A percentile compares a stretch with the other conserved stretches of the same genome.
Evolutionary conservation across 2,113 vertebrate genomes (phyloP).

Genomic region (Coregonus clupeaformis): DNA sequence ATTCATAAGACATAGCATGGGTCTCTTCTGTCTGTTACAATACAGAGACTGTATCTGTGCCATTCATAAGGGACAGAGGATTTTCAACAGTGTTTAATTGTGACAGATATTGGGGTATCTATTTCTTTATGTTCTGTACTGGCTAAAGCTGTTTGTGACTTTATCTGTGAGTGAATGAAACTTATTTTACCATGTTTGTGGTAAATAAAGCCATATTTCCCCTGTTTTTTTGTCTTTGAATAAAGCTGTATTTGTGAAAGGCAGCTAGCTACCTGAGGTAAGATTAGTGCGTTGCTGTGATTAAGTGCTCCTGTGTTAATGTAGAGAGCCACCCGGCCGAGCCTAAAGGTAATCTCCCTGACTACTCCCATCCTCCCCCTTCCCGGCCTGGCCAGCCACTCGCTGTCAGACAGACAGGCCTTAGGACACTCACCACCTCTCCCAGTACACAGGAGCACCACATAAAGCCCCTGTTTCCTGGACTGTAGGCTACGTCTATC

Average conservation of each 20-base stretch:
- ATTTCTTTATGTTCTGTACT: neutral
- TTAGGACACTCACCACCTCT: constrained; percentile 32
- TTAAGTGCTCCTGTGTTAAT: constrained; percentile 68
- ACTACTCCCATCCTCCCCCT: constrained; percentile 47
- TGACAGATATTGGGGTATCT: neutral
- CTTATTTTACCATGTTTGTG: neutral
- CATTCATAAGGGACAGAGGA: neutral
- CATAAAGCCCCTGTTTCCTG: constrained; percentile 43
- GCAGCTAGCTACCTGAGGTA: constrained; percentile 66
- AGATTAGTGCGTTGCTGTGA: constrained; percentile 62
- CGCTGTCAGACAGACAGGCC: constrained; percentile 55
- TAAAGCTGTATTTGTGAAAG: constrained; percentile 47
- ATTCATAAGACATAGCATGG: neutral
- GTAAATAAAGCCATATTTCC: neutral
- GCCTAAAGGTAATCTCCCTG: constrained; percentile 56
- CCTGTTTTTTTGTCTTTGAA: constrained; percentile 3
- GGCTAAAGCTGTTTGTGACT: neutral
- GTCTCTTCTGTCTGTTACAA: neutral
- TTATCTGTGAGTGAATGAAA: neutral
- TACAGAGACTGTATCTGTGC: neutral
- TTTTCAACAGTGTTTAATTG: neutral
- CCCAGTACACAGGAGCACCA: constrained; percentile 9
- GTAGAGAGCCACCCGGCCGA: constrained; percentile 47
- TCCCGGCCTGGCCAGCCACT: constrained; percentile 10
- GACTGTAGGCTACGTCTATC: constrained; percentile 20